Percentiles rank a stretch among this genome's conserved stretches.
Conservation (phyloP, 2,888 invertebrate genomes). For the Steromphala cineraria region DNA sequence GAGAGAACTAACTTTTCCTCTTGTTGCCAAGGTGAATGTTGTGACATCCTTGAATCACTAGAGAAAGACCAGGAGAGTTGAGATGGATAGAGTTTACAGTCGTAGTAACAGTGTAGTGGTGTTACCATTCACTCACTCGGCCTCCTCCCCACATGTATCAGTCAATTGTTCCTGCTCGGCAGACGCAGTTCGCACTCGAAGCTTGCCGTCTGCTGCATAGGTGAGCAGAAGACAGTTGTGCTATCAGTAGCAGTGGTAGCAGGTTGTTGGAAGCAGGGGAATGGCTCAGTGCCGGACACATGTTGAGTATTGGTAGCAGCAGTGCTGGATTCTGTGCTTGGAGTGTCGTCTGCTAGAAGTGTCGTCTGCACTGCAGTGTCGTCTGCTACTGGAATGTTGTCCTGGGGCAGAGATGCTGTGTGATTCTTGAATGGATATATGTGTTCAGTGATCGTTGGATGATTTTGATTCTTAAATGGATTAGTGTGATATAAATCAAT, state of each 20-base stretch:
- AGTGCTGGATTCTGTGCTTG: too few relatives aligned
- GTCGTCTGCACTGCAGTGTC: too few relatives aligned
- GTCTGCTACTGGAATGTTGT: too few relatives aligned
- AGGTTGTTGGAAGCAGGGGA: not conserved
- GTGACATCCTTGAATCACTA: not conserved
- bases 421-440: too few relatives aligned
- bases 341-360: too few relatives aligned
- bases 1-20: not conserved
- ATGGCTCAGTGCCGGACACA: too few relatives aligned
- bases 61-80: not conserved
- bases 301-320: too few relatives aligned
- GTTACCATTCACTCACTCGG: not conserved
- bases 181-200: not conserved
- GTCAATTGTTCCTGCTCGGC: slow-evolving; percentile 15
- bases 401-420: too few relatives aligned
- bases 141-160: not conserved
- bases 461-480: too few relatives aligned
- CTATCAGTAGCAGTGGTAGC: slow-evolving; percentile 10
- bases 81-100: not conserved
- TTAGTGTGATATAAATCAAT: too few relatives aligned
- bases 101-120: not conserved
- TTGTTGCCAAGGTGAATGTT: not conserved
- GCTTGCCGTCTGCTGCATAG: not conserved
- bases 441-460: too few relatives aligned
- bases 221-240: slow-evolving; percentile 1